Evolutionary conservation across 2,113 vertebrate species (phyloP).

Genomic region (Indicator maculatus): DNA sequence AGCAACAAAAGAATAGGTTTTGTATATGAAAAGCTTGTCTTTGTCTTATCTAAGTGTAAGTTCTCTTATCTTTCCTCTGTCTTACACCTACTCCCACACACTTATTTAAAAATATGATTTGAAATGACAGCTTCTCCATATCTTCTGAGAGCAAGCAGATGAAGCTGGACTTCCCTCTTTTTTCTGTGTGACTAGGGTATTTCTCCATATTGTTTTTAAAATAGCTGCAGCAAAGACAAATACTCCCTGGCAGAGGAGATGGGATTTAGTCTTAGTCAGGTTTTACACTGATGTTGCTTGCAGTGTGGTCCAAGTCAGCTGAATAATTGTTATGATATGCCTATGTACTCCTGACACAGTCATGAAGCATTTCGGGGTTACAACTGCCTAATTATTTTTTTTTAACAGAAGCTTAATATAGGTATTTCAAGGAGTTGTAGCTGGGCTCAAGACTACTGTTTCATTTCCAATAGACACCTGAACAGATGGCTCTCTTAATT

Average conservation of each 20-base stretch:
- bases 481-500: neutral
- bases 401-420: neutral
- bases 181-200: neutral
- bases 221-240: neutral
- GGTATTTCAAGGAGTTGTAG: neutral
- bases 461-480: neutral
- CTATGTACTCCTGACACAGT: neutral
- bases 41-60: neutral
- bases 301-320: neutral
- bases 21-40: neutral
- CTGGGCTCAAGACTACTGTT: neutral
- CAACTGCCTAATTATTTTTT: neutral
- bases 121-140: neutral
- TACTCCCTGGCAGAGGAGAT: neutral
- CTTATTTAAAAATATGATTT: neutral
- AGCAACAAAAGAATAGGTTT: neutral
- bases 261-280: neutral
- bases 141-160: constrained; percentile 6
- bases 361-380: neutral
- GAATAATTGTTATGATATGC: neutral
- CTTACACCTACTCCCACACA: neutral
- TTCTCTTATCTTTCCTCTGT: neutral
- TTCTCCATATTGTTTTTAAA: neutral
- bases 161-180: neutral
- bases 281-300: neutral